A percentile compares a stretch with the other conserved stretches of the same genome.
Evolutionary conservation across 2,797 vertebrate genomes (phyloP).

Genomic region (Darevskia nairensis): DNA sequence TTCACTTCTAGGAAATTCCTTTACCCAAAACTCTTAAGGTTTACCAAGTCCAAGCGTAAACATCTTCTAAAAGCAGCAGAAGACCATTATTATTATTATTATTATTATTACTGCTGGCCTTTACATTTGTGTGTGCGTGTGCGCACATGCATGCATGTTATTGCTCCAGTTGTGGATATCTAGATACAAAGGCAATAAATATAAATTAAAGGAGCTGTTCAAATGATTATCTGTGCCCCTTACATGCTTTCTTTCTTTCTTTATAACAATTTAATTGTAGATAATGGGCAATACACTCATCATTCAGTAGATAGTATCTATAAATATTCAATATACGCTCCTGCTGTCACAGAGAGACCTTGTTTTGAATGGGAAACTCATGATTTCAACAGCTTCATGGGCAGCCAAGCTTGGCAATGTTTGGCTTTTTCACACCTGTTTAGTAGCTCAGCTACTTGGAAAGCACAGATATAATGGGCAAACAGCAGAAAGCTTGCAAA

Average conservation of each 20-base stretch:
- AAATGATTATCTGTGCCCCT: not conserved
- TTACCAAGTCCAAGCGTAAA: not conserved
- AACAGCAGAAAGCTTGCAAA: constrained; percentile 54
- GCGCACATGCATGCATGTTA: not conserved
- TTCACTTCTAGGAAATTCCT: not conserved
- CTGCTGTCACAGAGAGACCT: constrained; percentile 69
- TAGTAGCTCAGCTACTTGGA: constrained; percentile 71
- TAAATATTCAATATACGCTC: constrained; percentile 70
- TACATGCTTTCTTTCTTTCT: not conserved
- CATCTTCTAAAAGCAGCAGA: not conserved
- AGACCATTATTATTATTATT: no score
- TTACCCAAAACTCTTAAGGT: not conserved
- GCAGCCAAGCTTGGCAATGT: constrained; percentile 75
- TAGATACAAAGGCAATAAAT: not conserved
- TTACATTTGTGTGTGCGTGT: not conserved
- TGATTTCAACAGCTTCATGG: constrained; percentile 73
- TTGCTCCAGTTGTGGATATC: not conserved
- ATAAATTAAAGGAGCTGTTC: not conserved
- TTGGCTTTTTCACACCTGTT: constrained; percentile 77
- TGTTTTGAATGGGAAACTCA: constrained; percentile 74
- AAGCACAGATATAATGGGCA: constrained; percentile 65
- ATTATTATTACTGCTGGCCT: not conserved
- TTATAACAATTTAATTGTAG: constrained; percentile 27
- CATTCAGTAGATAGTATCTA: constrained; percentile 67
- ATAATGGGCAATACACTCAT: constrained; percentile 63